phyloP scores from a whole-genome alignment of 2,888 invertebrate species.

The Thymelicus sylvestris region DNA sequence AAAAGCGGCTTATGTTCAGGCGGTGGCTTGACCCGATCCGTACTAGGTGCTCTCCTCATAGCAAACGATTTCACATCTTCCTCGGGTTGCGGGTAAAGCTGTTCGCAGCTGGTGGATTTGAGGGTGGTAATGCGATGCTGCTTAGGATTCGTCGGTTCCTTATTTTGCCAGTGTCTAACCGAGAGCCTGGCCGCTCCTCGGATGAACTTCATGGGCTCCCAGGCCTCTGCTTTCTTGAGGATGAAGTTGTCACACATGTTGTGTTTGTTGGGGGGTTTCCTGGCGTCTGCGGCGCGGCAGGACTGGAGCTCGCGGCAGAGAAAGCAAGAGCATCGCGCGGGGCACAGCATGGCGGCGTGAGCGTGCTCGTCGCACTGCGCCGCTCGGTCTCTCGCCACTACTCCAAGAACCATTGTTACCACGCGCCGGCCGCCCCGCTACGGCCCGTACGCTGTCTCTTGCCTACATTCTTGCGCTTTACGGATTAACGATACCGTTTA shows the following conservation, averaged over 20 bases:
- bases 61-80: slow-evolving; percentile 69
- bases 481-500: slow-evolving; percentile 71
- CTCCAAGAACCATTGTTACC: slow-evolving; percentile 63
- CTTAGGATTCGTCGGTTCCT: slow-evolving; percentile 71
- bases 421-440: slow-evolving; percentile 50
- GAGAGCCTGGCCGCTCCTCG: slow-evolving; percentile 80
- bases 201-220: slow-evolving; percentile 79
- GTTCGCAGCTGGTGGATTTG: slow-evolving; percentile 81
- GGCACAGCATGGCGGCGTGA: slow-evolving; percentile 87
- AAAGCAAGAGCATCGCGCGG: slow-evolving; percentile 89
- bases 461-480: slow-evolving; percentile 62
- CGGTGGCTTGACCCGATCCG: slow-evolving; percentile 73
- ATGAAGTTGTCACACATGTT: slow-evolving; percentile 83
- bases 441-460: slow-evolving; percentile 41
- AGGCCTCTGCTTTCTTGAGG: slow-evolving; percentile 81
- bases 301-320: slow-evolving; percentile 90
- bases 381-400: slow-evolving; percentile 55
- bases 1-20: slow-evolving; percentile 75
- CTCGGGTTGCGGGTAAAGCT: slow-evolving; percentile 73
- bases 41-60: slow-evolving; percentile 78
- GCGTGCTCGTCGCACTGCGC: slow-evolving; percentile 74
- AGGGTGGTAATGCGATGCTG: slow-evolving; percentile 70
- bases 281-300: slow-evolving; percentile 82
- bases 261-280: slow-evolving; percentile 72
- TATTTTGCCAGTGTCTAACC: slow-evolving; percentile 82